Evolutionary conservation across 2,888 invertebrate species (phyloP), one percentile per base, ranked within the genome.

Genomic region (Phengaris arion): DNA sequence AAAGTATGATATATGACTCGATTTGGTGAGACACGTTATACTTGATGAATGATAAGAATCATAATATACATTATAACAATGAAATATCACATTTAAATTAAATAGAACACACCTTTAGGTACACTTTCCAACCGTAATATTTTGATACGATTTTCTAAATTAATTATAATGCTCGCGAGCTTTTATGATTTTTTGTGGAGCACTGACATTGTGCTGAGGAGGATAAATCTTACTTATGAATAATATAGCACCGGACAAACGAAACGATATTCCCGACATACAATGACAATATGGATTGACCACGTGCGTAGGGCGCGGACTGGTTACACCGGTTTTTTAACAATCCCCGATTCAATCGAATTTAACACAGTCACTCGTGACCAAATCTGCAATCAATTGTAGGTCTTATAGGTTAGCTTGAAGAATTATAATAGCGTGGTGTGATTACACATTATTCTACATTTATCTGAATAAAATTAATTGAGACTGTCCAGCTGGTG

Each of bases 271-370:
- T 91, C 90, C 89, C 86, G 87, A 88, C 87, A 86, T 85, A 85
- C 83, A 88, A 87, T 88, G 87, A 91, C 90, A 91, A 89, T 54
- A 87, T 85, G 84, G 77, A 73, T 81, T 91, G 91, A 92, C 93
- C 93, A 93, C 93, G 93, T 93, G 88, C 90, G 78, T 82, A 79
- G 87, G 87, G 87, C 85, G 86, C 81, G 80, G 90, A 91, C 93
- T 85, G 87, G 92, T 91, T 81, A 79, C 52, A 87, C 91, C 93
- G 89, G 87, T 92, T 92, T 90, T 85, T 80, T 85, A 89, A 89
- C 88, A 89, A 89, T 90, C 88, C 83, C 84, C 86, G 85, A 91
- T 91, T 92, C 89, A 91, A 89, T 91, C 88, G 88, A 88, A 90
- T 88, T 87, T 85, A 82, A 83, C 84, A 87, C 57, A 70, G 68